Evolutionary conservation across 2,888 invertebrate genomes (phyloP), one percentile per base, ranked within the genome.

Genomic region (Pycnomerus fuliginosus): DNA sequence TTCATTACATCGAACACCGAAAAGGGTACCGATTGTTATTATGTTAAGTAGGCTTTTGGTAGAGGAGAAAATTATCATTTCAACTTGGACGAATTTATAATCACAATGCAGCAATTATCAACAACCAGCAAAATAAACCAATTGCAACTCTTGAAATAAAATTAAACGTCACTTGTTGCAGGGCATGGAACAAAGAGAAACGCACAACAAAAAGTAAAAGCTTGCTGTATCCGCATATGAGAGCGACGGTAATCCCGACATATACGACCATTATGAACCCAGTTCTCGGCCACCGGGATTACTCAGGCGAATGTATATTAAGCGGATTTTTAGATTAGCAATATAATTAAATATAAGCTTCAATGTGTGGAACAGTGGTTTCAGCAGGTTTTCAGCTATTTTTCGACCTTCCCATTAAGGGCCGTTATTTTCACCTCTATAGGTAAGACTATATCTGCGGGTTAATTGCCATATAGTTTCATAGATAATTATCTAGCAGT

Each of bases 281-380:
- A 20, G 31, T 42, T 43, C 36, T 38, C 41, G 40, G 36, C 44
- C 42, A 23, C 30, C 30, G 36, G 52, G 51, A 52, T 55, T 55
- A 53, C 30, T 53, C 51, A 49, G 51, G 46, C 47, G 53, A 47
- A 51, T 51, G 43, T 52, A 37, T 48, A 52, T 53, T 56, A 58
- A 58, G 52, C 50, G 58, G 58, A 54, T 58, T 58, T 58, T 58
- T 58, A 56, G 55, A 56, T 58, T 55, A 58, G 52, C 45, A 38
- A 44, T 47, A 53, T 54, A 56, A 56, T 54, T 58, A 58, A 58
- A 56, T 57, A 51, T 46, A 37, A 48, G 48, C 48, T 37, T 11
- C 31, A 38, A 40, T 38, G 45, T 46, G 50, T 38, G 46, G 45
- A 52, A 45, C 43, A 48, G 40, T 33, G 35, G 45, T 42, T 51